phyloP scores from a whole-genome alignment of 2,113 vertebrate genomes.

The Rhizomys pruinosus region DNA sequence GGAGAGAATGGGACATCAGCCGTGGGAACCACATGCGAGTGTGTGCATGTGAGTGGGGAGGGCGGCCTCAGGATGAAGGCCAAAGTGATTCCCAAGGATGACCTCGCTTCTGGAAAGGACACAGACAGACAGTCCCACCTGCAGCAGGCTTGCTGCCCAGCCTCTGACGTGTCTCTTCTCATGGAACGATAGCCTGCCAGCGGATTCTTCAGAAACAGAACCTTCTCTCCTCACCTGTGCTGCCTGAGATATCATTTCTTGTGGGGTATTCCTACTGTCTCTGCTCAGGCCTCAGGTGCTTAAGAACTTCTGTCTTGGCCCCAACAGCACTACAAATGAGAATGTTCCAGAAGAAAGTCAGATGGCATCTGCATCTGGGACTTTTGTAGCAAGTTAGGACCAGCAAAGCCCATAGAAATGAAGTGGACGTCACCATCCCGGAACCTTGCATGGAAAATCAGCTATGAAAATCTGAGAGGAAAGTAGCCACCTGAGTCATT shows the following conservation, averaged over 20 bases:
- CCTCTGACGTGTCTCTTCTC: no score
- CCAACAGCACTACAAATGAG: not conserved
- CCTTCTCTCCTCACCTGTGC: not conserved
- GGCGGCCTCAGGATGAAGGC: no score
- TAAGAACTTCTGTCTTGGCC: not conserved
- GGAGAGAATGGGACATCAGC: not conserved
- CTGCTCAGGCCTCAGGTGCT: not conserved
- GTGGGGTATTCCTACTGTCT: no score
- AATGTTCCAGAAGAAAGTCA: not conserved
- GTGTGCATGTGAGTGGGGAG: no score
- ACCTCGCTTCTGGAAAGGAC: no score
- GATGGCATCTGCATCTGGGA: no score
- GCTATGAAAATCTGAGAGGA: not conserved
- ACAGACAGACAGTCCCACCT: not conserved
- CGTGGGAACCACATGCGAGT: not conserved
- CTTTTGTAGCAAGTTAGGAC: not conserved
- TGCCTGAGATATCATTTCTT: not conserved
- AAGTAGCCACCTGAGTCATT: not conserved
- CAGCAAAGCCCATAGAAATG: not conserved
- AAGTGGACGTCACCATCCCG: no score
- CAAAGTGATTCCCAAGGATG: no score
- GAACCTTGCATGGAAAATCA: accelerated
- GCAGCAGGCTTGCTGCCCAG: not conserved
- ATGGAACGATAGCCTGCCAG: not conserved
- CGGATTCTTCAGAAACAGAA: not conserved